phyloP scores from a whole-genome alignment of 30 jellyfish, hydroid and myxozoan species.

The Aurelia sp. region DNA sequence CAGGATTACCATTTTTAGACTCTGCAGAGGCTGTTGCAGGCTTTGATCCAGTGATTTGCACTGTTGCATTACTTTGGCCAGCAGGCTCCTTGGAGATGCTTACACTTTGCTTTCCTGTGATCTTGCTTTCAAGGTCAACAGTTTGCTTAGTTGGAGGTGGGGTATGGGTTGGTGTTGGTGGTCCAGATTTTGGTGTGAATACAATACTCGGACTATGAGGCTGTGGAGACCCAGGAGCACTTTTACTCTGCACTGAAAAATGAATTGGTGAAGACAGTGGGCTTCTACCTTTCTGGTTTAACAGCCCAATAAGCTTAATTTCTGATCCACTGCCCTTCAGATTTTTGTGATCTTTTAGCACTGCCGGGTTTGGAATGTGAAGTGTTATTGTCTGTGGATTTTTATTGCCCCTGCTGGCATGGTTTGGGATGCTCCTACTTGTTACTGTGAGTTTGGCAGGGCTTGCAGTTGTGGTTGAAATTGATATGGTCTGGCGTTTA shows the following conservation, averaged over 20 bases:
- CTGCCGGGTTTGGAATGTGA: slow-evolving; percentile 68
- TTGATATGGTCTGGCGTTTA: slow-evolving; percentile 6
- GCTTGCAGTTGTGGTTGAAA: slow-evolving; percentile 19
- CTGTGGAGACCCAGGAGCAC: slow-evolving; percentile 82
- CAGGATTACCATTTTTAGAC: slow-evolving; percentile 8
- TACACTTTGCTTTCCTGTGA: not conserved
- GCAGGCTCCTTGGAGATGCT: not conserved
- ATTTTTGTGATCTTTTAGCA: slow-evolving; percentile 56
- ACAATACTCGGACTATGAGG: slow-evolving; percentile 52
- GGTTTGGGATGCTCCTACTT: slow-evolving; percentile 53
- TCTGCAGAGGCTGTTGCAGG: not conserved
- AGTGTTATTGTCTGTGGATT: slow-evolving; percentile 69
- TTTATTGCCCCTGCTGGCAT: slow-evolving; percentile 3
- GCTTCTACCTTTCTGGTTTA: slow-evolving; percentile 67
- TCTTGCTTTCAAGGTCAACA: not conserved
- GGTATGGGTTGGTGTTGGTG: slow-evolving; percentile 26
- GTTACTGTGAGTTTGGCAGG: slow-evolving; percentile 63
- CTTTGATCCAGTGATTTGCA: slow-evolving; percentile 3
- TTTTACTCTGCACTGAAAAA: slow-evolving; percentile 63
- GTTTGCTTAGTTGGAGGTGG: not conserved
- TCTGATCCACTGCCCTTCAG: slow-evolving; percentile 52
- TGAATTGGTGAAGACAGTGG: slow-evolving; percentile 74
- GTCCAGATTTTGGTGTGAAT: slow-evolving; percentile 54
- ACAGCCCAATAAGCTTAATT: slow-evolving; percentile 62
- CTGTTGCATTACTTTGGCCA: slow-evolving; percentile 1